phyloP scores from a whole-genome alignment of 2,113 vertebrate genomes.

The Xenopus tropicalis region DNA sequence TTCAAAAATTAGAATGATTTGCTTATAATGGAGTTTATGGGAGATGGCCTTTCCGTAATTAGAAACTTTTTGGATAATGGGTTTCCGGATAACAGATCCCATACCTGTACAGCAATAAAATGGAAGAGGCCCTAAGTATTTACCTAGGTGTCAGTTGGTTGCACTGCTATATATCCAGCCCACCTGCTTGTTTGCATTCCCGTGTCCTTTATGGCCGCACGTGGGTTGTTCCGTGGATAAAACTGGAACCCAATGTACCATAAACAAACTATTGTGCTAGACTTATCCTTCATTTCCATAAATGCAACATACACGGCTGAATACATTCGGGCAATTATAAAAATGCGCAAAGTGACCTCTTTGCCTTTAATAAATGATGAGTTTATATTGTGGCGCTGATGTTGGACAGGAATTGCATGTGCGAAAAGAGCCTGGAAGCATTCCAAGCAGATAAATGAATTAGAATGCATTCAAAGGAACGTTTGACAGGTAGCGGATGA shows the following conservation, averaged over 20 bases:
- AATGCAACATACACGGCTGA: no score
- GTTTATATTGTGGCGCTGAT: neutral
- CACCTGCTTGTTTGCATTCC: no score
- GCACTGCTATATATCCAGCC: no score
- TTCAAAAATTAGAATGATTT: no score
- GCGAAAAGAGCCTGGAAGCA: neutral
- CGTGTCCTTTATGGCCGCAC: neutral
- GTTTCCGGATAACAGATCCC: no score
- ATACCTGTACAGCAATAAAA: no score
- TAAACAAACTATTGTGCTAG: neutral
- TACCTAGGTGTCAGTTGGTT: no score
- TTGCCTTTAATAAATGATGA: neutral
- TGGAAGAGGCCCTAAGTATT: no score
- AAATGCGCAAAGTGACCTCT: neutral
- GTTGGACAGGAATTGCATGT: neutral
- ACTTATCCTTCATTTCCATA: no score
- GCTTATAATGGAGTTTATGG: no score
- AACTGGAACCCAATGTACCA: neutral
- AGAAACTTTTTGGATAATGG: no score
- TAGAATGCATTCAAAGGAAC: neutral
- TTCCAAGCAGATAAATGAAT: constrained; percentile 13
- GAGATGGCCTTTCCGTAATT: no score
- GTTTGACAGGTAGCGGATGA: constrained; percentile 14
- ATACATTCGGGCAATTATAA: neutral
- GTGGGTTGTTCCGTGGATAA: neutral